Conservation (phyloP, 2,888 invertebrate species). For the Leucophenga maculata region DNA sequence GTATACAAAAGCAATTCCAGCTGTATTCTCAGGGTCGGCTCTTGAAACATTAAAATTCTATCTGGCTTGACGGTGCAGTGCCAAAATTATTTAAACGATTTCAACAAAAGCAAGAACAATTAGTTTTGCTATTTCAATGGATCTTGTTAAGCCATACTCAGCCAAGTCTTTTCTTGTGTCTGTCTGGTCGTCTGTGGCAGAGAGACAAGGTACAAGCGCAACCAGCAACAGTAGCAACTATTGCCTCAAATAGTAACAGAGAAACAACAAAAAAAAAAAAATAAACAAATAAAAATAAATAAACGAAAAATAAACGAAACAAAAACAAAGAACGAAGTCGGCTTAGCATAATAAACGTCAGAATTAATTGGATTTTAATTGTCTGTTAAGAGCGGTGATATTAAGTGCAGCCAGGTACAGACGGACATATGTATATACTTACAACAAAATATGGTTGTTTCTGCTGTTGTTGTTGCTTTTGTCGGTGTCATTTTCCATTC, state of each 20-base stretch:
- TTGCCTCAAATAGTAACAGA: background rate
- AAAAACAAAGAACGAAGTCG: slow-evolving; percentile 32
- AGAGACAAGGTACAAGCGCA: slow-evolving; percentile 7
- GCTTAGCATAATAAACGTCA: slow-evolving; percentile 70
- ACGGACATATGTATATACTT: too few species aligned
- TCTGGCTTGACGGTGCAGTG: slow-evolving; percentile 10
- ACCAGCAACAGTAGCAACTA: slow-evolving; percentile 27
- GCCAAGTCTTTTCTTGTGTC: background rate
- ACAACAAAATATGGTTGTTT: too few species aligned
- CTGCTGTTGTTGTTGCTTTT: slow-evolving; percentile 18
- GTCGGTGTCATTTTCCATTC: slow-evolving; percentile 16
- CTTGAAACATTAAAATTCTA: background rate
- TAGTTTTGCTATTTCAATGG: slow-evolving; percentile 15
- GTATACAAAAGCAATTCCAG: too few species aligned
- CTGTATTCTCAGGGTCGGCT: too few species aligned
- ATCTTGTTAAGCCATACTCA: too few species aligned
- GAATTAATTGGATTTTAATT: slow-evolving; percentile 72
- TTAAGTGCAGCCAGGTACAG: slow-evolving; percentile 34
- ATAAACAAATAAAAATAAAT: background rate
- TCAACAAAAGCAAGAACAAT: slow-evolving; percentile 28
- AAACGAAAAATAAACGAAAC: slow-evolving; percentile 15
- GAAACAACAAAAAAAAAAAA: slow-evolving; percentile 15
- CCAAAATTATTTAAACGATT: slow-evolving; percentile 29
- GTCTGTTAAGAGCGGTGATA: slow-evolving; percentile 54
- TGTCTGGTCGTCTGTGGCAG: background rate